Percentiles rank a stretch among this genome's conserved stretches.
Evolutionary conservation across 2,797 vertebrate species (phyloP).

Genomic region (Denticeps clupeoides): DNA sequence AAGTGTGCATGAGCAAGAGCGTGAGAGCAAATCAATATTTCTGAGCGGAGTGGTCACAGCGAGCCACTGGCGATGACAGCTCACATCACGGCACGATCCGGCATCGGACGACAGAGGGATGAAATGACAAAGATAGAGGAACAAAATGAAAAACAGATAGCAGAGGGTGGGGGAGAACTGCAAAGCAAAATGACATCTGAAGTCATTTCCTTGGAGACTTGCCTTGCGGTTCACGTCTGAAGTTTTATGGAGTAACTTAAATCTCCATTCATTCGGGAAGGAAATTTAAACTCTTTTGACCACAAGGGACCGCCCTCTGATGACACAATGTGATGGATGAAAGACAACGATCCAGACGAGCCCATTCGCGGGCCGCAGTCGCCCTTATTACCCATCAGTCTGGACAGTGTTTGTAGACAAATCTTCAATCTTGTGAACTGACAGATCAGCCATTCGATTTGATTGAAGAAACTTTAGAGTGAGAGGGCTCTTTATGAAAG

Average conservation of each 20-base stretch:
- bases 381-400: no score
- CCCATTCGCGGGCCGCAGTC: no score
- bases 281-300: slow-evolving; percentile 53
- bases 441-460: no score
- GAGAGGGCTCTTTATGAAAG: no score
- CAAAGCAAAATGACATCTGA: slow-evolving; percentile 71
- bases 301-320: slow-evolving; percentile 32
- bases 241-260: slow-evolving; percentile 61
- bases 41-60: slow-evolving; percentile 49
- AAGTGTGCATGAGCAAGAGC: not conserved
- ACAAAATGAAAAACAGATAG: slow-evolving; percentile 35
- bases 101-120: no score
- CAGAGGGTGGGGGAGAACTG: slow-evolving; percentile 52
- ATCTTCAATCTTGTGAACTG: no score
- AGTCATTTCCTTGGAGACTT: slow-evolving; percentile 61
- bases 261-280: slow-evolving; percentile 64
- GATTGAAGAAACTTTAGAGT: no score
- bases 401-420: no score
- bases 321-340: slow-evolving; percentile 50
- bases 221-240: slow-evolving; percentile 44
- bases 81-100: slow-evolving; percentile 73
- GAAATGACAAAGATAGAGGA: slow-evolving; percentile 20
- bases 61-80: slow-evolving; percentile 61
- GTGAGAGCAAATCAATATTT: slow-evolving; percentile 59
- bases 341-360: no score